These are phyloP conservation scores for Cephalopachus bancanus DNA, from an alignment of 2,797 vertebrate species.

Conservation along the genomic window DNA sequence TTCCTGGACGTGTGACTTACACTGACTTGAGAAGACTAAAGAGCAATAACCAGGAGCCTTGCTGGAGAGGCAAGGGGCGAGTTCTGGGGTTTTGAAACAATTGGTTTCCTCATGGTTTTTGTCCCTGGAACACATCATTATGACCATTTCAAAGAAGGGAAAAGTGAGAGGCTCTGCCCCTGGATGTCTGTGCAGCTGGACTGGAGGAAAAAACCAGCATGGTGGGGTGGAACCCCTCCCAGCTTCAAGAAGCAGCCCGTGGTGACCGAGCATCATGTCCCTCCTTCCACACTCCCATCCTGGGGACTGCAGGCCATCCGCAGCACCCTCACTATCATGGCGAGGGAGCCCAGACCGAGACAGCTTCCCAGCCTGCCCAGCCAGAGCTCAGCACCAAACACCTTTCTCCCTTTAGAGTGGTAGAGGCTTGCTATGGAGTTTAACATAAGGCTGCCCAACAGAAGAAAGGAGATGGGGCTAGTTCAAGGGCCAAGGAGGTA, in stretches of 20 bases:
- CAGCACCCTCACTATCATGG: neutral
- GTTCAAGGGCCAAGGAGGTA: neutral
- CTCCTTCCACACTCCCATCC: neutral
- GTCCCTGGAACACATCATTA: neutral
- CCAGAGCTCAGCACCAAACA: neutral
- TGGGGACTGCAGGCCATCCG: neutral
- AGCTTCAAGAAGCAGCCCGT: neutral
- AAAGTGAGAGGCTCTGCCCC: neutral
- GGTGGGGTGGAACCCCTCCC: neutral
- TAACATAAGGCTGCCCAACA: neutral
- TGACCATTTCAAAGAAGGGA: conserved; percentile 34
- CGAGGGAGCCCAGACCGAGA: neutral
- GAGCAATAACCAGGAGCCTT: neutral
- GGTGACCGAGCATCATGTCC: neutral
- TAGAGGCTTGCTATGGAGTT: neutral
- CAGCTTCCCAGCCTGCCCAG: neutral
- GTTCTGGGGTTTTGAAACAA: neutral
- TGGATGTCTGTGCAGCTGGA: neutral
- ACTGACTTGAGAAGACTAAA: neutral
- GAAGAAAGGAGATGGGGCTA: neutral
- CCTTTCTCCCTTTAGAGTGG: neutral
- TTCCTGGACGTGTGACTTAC: neutral
- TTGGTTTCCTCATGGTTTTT: neutral
- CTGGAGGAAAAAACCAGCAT: neutral
- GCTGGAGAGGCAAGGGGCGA: neutral